phyloP scores from a whole-genome alignment of 1,140 invertebrate genomes.

The Drosophila melanica region DNA sequence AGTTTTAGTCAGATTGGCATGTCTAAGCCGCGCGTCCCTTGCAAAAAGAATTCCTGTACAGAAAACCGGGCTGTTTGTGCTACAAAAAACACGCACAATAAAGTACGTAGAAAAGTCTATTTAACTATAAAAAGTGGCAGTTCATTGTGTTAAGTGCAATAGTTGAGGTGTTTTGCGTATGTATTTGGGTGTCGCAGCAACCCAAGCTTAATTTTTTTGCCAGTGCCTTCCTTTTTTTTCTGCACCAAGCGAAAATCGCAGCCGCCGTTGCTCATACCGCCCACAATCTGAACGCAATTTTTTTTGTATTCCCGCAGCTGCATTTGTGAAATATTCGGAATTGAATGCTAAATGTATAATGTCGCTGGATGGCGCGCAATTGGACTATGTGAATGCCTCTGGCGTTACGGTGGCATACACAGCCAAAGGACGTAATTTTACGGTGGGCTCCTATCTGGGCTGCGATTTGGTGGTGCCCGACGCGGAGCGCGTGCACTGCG shows the following conservation, averaged over 20 bases:
- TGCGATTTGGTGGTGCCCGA: slow-evolving; percentile 63
- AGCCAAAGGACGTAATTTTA: slow-evolving; percentile 73
- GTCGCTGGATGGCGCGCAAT: slow-evolving; percentile 71
- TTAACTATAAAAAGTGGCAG: slow-evolving; percentile 1
- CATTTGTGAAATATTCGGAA: slow-evolving; percentile 15
- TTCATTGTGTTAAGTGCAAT: not conserved
- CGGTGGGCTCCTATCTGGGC: slow-evolving; percentile 63
- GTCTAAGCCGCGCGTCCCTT: slow-evolving; percentile 66
- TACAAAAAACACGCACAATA: slow-evolving; percentile 27
- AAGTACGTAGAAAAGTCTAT: slow-evolving; percentile 1
- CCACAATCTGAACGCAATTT: slow-evolving; percentile 25
- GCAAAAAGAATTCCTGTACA: slow-evolving; percentile 77
- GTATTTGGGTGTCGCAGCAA: not conserved
- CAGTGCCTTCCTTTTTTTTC: slow-evolving; percentile 26
- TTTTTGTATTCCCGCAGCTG: slow-evolving; percentile 29
- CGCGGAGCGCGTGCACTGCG: slow-evolving; percentile 65
- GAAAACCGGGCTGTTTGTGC: slow-evolving; percentile 50
- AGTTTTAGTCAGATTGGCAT: slow-evolving; percentile 51
- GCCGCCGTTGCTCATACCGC: slow-evolving; percentile 32
- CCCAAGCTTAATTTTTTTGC: slow-evolving; percentile 22
- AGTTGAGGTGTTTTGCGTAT: not conserved
- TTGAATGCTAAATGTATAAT: slow-evolving; percentile 52
- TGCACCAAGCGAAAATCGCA: slow-evolving; percentile 47
- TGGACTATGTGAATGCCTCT: slow-evolving; percentile 58
- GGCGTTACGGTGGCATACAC: slow-evolving; percentile 40